Evolutionary conservation across 2,113 vertebrate genomes (phyloP).

Genomic region (Scopus umbretta): DNA sequence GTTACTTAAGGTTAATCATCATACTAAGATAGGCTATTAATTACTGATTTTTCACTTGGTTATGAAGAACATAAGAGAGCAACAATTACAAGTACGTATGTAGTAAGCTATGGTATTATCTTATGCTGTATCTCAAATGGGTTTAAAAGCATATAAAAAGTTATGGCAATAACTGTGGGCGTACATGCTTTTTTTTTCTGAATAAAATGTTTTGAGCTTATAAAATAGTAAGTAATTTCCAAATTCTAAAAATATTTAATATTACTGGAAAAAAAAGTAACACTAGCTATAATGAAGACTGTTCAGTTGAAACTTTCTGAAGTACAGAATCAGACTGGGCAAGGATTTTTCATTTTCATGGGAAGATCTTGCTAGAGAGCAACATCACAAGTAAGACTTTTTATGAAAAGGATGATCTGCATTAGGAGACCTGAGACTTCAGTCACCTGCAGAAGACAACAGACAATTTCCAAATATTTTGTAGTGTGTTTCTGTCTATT

Average conservation of each 20-base stretch:
- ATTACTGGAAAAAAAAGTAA: not conserved
- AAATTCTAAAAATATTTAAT: not conserved
- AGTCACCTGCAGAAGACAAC: not conserved
- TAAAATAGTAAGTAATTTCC: not conserved
- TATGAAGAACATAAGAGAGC: not conserved
- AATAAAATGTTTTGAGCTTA: not conserved
- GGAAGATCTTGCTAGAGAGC: not conserved
- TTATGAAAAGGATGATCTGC: not conserved
- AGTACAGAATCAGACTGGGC: not conserved
- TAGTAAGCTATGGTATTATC: not conserved
- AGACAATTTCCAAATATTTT: not conserved
- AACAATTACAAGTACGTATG: not conserved
- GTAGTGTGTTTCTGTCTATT: not conserved
- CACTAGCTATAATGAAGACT: not conserved
- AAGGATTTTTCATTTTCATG: not conserved
- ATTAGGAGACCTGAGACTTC: not conserved
- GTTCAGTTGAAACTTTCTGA: not conserved
- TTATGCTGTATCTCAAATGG: not conserved
- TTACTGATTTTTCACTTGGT: not conserved
- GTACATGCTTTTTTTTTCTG: not conserved
- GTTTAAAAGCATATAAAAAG: not conserved
- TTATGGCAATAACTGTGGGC: not conserved
- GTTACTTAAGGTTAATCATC: not conserved
- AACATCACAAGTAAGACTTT: not conserved
- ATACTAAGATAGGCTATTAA: not conserved